A percentile compares a stretch with the other conserved stretches of the same genome.
These are phyloP conservation scores for Myopa testacea DNA, from an alignment of 2,888 invertebrate species.

Conservation along the genomic window DNA sequence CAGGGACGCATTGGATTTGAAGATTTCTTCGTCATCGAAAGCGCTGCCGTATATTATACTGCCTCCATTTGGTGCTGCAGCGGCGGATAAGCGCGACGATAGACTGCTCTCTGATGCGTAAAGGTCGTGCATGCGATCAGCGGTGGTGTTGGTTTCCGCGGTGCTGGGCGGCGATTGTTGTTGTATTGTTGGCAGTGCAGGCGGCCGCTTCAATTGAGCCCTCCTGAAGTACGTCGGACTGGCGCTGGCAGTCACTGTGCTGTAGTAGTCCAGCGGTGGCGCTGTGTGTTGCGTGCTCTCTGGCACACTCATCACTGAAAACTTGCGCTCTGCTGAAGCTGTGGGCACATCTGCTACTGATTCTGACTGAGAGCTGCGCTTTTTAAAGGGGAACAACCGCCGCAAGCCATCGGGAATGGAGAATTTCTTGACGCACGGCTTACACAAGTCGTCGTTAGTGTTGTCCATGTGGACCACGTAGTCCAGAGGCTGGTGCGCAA, in stretches of 20 bases:
- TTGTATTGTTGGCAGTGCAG: slow-evolving; percentile 28
- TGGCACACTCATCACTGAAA: slow-evolving; percentile 62
- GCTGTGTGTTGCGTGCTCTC: slow-evolving; percentile 53
- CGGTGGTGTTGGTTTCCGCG: background rate
- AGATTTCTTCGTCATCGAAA: slow-evolving; percentile 50
- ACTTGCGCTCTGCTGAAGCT: slow-evolving; percentile 54
- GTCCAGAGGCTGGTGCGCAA: slow-evolving; percentile 46
- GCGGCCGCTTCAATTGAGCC: slow-evolving; percentile 45
- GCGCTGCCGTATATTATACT: slow-evolving; percentile 48
- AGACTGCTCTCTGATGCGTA: slow-evolving; percentile 51
- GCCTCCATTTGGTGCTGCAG: slow-evolving; percentile 23
- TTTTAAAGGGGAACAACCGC: slow-evolving; percentile 64
- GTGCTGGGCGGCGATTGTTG: slow-evolving; percentile 30
- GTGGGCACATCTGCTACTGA: slow-evolving; percentile 40
- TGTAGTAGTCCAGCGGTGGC: slow-evolving; percentile 57
- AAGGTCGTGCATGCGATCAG: slow-evolving; percentile 9
- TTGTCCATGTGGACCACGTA: slow-evolving; percentile 57
- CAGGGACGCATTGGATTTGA: slow-evolving; percentile 47
- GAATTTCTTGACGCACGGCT: slow-evolving; percentile 59
- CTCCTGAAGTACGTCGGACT: slow-evolving; percentile 55
- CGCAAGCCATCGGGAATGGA: slow-evolving; percentile 65
- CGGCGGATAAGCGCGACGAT: slow-evolving; percentile 41
- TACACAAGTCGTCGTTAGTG: slow-evolving; percentile 50
- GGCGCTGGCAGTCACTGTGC: slow-evolving; percentile 58
- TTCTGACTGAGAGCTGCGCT: slow-evolving; percentile 60